These are phyloP conservation scores for Dusona sp. DNA, from an alignment of 2,888 invertebrate species.

Conservation along the genomic window DNA sequence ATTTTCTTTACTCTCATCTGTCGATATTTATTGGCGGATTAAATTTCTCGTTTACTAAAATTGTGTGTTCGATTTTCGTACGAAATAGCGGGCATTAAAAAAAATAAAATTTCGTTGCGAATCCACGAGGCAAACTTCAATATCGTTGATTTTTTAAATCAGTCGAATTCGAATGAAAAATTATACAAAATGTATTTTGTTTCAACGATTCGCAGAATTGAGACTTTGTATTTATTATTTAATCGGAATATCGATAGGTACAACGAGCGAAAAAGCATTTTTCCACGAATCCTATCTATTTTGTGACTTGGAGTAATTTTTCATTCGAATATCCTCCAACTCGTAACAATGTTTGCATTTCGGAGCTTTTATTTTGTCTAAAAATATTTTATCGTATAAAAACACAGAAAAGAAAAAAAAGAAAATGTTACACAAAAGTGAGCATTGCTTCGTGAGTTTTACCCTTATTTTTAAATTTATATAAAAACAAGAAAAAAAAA, in stretches of 20 bases:
- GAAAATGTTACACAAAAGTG: slow-evolving; percentile 1
- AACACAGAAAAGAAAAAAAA: not conserved
- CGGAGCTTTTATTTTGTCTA: slow-evolving; percentile 39
- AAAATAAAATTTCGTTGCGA: not conserved
- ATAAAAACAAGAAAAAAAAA: slow-evolving; percentile 6
- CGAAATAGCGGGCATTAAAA: not conserved
- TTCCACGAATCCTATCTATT: not conserved
- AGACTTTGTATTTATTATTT: not conserved
- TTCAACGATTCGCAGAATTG: not conserved
- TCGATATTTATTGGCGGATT: not conserved
- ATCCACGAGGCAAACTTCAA: not conserved
- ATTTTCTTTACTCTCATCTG: not conserved
- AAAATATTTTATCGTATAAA: slow-evolving; percentile 10
- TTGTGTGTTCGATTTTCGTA: not conserved
- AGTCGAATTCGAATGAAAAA: slow-evolving; percentile 31
- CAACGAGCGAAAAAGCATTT: not conserved
- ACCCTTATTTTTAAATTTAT: slow-evolving; percentile 19
- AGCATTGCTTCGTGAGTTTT: slow-evolving; percentile 47
- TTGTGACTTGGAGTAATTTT: slow-evolving; percentile 14
- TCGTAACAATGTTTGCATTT: not conserved
- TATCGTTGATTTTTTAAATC: not conserved
- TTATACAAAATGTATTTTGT: slow-evolving; percentile 2
- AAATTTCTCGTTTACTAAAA: not conserved
- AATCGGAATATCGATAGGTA: not conserved
- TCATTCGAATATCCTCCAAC: slow-evolving; percentile 9